These are phyloP conservation scores for Paramuricea clavata DNA, from an alignment of 92 coral and sea anemone genomes.

Conservation along the genomic window DNA sequence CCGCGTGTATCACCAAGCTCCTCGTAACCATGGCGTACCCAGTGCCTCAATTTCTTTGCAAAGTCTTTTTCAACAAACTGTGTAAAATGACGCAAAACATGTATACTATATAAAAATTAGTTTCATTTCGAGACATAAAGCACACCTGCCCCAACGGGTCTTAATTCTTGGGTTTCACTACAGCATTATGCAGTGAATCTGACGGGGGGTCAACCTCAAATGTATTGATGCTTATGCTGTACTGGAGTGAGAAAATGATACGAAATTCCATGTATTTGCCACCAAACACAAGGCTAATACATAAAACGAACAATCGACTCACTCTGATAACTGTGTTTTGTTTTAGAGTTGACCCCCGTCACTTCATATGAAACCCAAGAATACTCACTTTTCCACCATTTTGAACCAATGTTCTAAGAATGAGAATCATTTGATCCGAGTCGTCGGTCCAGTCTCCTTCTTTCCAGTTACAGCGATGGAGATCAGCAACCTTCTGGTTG, in stretches of 20 bases:
- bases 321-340: too few species aligned
- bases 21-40: constrained; percentile 80
- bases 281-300: too few species aligned
- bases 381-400: constrained; percentile 82
- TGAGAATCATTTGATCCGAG: constrained; percentile 97
- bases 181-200: too few species aligned
- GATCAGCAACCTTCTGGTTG: constrained; percentile 73
- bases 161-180: too few species aligned
- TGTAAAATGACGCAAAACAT: neutral
- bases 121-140: neutral
- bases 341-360: too few species aligned
- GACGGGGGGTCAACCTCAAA: too few species aligned
- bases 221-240: too few species aligned
- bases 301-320: too few species aligned
- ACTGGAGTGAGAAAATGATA: too few species aligned
- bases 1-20: constrained; percentile 90
- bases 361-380: too few species aligned
- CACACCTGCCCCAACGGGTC: too few species aligned
- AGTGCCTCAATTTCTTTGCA: constrained; percentile 72
- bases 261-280: too few species aligned
- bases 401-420: constrained; percentile 75
- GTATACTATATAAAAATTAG: neutral
- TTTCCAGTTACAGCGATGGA: constrained; percentile 81
- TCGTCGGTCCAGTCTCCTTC: constrained; percentile 99
- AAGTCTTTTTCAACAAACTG: constrained; percentile 59